Evolutionary conservation across 2,888 invertebrate genomes (phyloP).

Genomic region (Suillia variegata): DNA sequence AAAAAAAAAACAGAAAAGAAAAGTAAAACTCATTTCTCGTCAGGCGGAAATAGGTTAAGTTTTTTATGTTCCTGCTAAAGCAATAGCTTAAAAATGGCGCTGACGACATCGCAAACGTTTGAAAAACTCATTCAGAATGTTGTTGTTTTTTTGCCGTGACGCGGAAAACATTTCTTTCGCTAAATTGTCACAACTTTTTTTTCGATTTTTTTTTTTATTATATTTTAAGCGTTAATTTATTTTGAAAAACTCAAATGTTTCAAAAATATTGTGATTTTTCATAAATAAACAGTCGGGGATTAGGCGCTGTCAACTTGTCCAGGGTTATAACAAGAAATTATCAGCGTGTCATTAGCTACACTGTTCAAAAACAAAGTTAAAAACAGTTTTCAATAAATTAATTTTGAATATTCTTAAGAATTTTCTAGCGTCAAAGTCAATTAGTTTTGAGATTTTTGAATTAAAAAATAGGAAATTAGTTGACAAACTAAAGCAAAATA

Average conservation of each 20-base stretch:
- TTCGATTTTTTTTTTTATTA: not conserved
- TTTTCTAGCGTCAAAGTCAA: too few relatives aligned
- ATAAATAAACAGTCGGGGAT: conserved; percentile 28
- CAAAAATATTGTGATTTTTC: conserved; percentile 8
- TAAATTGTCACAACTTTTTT: not conserved
- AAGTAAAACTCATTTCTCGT: not conserved
- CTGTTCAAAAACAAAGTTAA: too few relatives aligned
- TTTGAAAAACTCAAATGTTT: conserved; percentile 7
- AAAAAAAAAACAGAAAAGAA: conserved; percentile 1
- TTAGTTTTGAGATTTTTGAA: too few relatives aligned
- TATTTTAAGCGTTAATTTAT: conserved; percentile 18
- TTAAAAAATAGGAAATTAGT: too few relatives aligned
- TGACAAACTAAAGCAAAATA: too few relatives aligned
- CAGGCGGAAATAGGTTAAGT: conserved; percentile 43
- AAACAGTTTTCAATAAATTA: too few relatives aligned
- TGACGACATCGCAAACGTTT: conserved; percentile 44
- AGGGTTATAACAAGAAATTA: not conserved
- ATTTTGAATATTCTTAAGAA: too few relatives aligned
- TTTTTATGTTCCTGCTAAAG: conserved; percentile 8
- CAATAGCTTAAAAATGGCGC: conserved; percentile 42
- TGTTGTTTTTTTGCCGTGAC: conserved; percentile 10
- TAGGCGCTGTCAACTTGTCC: conserved; percentile 35
- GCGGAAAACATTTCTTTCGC: not conserved
- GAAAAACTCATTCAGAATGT: conserved; percentile 12
- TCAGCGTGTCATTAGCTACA: not conserved